Base-by-base conservation (phyloP, 2,113 vertebrate genomes). In the Forbesichthys agassizii region DNA sequence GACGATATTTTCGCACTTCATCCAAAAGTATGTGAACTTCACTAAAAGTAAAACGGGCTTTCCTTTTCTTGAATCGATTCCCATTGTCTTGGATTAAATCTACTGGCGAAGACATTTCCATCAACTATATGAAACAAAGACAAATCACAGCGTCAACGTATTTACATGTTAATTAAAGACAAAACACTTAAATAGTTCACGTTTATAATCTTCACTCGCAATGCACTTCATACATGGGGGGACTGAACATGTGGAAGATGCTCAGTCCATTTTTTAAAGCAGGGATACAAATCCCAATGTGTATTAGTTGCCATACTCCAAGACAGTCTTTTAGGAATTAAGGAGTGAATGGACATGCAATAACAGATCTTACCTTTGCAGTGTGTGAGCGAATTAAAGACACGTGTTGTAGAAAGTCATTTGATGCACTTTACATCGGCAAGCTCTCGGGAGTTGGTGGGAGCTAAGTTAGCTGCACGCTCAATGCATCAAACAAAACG, bases 1-100 rank as follows among this genome's bases (percentile, higher is more conserved):
- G 84, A 0, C 91, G 90, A 68, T 93, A 84, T 78, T 91, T 93
- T 64, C 90, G 87, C 71, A 93, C 92, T 90, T 93, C 92, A 48
- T 93, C 91, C 86, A 93, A 70, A 71, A 93, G 84, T n/a, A 91
- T 91, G 84, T 93, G 92, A 56, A 93, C 91, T 73, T 93, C 93
- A 42, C 89, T 90, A 77, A 92, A 92, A 1, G 90, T 84, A 81
- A 93, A 93, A n/a, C 92, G 92, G 33, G 93, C 91, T 71, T 93
- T 93, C 75, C 93, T 91, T 64, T 92, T 93, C 74, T 90, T 93
- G 83, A 90, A 91, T 71, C 89, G 90, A 6, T 76, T 82, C 3
- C 73, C 63, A 72, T 79, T 86, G 72, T 91, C 90, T 46, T 86
- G 83, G 71, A 74, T 80, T 74, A 68, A 88, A 70, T 74, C 83